phyloP scores from a whole-genome alignment of 2,888 invertebrate genomes.

The Schizotus pectinicornis region DNA sequence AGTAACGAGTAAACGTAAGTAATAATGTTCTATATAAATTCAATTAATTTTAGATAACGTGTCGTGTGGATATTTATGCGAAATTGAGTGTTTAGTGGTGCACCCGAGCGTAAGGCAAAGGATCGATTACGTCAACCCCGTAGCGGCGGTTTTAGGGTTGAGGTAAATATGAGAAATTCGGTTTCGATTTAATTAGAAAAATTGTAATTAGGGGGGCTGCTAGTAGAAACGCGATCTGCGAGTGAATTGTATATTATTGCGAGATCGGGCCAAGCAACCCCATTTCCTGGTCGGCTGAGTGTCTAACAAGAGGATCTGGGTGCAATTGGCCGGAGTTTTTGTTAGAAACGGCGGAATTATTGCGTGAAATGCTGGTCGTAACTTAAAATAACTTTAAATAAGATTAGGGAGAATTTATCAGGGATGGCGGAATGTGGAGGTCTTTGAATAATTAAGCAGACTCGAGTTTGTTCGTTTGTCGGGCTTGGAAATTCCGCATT shows the following conservation, averaged over 20 bases:
- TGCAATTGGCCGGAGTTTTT: slow-evolving; percentile 13
- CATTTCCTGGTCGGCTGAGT: slow-evolving; percentile 20
- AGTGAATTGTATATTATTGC: slow-evolving; percentile 2
- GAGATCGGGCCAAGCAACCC: slow-evolving; percentile 14
- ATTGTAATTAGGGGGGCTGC: not conserved
- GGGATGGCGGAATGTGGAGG: slow-evolving; percentile 17
- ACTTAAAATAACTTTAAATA: slow-evolving; percentile 21
- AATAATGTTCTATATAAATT: too few species aligned
- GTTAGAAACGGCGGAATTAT: slow-evolving; percentile 1
- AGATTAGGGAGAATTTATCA: slow-evolving; percentile 24
- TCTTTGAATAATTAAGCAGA: slow-evolving; percentile 29
- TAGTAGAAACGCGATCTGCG: slow-evolving; percentile 1
- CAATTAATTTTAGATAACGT: too few species aligned
- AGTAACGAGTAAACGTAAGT: too few species aligned
- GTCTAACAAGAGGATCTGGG: not conserved
- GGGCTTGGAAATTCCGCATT: slow-evolving; percentile 16
- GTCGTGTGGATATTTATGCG: too few species aligned
- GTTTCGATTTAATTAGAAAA: slow-evolving; percentile 3
- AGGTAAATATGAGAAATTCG: not conserved
- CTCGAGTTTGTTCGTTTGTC: slow-evolving; percentile 21
- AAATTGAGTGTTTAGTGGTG: too few species aligned
- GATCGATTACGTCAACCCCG: not conserved
- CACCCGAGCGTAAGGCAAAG: too few species aligned
- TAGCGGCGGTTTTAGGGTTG: not conserved
- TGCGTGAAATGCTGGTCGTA: slow-evolving; percentile 2